Conservation (phyloP, 2,888 invertebrate genomes). For the Dasysyrphus tricinctus region DNA sequence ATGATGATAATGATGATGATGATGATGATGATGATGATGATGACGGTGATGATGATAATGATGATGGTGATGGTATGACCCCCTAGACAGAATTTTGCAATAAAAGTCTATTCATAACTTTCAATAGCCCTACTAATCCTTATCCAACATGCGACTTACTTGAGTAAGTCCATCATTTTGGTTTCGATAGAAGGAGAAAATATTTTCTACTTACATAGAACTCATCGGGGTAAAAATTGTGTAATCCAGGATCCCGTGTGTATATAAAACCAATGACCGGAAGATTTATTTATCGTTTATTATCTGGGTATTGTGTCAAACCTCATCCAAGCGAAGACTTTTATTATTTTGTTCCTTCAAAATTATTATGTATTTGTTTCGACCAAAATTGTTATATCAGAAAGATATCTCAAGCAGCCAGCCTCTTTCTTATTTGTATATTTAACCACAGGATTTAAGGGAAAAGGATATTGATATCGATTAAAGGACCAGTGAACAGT, state of each 20-base stretch:
- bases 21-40: conserved; percentile 3
- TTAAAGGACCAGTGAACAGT: conserved; percentile 20
- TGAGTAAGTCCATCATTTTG: conserved; percentile 31
- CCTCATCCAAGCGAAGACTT: neutral
- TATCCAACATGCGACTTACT: conserved; percentile 59
- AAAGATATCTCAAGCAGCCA: neutral
- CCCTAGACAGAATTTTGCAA: conserved; percentile 5
- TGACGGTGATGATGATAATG: neutral
- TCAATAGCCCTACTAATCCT: conserved; percentile 45
- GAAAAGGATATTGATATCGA: conserved; percentile 4
- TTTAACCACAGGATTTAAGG: neutral
- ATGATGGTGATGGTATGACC: neutral
- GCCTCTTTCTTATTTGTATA: neutral
- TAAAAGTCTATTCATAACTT: conserved; percentile 45
- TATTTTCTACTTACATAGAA: conserved; percentile 9
- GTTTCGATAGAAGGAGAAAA: conserved; percentile 3
- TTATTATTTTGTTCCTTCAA: neutral
- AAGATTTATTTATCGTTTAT: conserved; percentile 61
- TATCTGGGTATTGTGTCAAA: conserved; percentile 36
- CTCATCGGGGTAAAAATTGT: conserved; percentile 3
- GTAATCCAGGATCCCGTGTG: conserved; percentile 16
- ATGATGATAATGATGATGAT: neutral
- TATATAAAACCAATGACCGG: conserved; percentile 61
- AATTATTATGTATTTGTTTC: conserved; percentile 7
- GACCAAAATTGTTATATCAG: conserved; percentile 6